A percentile compares a stretch with the other conserved stretches of the same genome.
Conservation (phyloP, 1,140 invertebrate genomes). For the Calliphora vicina region DNA sequence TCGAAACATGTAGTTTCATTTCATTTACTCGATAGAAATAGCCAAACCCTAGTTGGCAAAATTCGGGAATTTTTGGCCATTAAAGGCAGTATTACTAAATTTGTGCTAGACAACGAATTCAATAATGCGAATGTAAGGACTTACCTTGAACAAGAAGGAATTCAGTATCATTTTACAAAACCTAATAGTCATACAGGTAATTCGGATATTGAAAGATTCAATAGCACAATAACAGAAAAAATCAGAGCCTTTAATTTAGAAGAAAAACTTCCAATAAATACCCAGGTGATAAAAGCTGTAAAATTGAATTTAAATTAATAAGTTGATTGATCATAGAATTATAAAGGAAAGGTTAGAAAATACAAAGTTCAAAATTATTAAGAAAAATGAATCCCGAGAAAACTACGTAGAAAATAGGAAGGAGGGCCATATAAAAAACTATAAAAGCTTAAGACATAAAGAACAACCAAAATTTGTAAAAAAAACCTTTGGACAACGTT, state of each 20-base stretch:
- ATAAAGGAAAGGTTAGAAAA: too few species aligned
- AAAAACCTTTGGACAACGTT: too few species aligned
- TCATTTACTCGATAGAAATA: constrained; percentile 33
- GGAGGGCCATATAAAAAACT: too few species aligned
- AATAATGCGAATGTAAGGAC: constrained; percentile 35
- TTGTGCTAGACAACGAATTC: constrained; percentile 38
- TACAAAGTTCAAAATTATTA: too few species aligned
- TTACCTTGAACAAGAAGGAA: constrained; percentile 33
- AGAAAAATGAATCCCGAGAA: too few species aligned
- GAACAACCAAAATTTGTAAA: neutral
- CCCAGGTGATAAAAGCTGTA: neutral
- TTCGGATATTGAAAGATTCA: constrained; percentile 36
- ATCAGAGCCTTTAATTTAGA: constrained; percentile 20
- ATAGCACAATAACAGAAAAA: constrained; percentile 38
- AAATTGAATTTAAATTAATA: constrained; percentile 21
- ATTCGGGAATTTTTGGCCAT: constrained; percentile 23
- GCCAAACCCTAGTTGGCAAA: constrained; percentile 36
- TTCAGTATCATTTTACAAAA: constrained; percentile 38
- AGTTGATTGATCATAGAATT: too few species aligned
- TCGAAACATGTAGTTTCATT: constrained; percentile 27
- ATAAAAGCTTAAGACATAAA: too few species aligned
- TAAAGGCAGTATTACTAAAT: constrained; percentile 28
- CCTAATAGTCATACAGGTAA: constrained; percentile 41
- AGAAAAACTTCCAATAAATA: constrained; percentile 7
- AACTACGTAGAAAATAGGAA: too few species aligned